These are phyloP conservation scores for Deilephila elpenor DNA, from an alignment of 2,888 invertebrate species.

Conservation along the genomic window DNA sequence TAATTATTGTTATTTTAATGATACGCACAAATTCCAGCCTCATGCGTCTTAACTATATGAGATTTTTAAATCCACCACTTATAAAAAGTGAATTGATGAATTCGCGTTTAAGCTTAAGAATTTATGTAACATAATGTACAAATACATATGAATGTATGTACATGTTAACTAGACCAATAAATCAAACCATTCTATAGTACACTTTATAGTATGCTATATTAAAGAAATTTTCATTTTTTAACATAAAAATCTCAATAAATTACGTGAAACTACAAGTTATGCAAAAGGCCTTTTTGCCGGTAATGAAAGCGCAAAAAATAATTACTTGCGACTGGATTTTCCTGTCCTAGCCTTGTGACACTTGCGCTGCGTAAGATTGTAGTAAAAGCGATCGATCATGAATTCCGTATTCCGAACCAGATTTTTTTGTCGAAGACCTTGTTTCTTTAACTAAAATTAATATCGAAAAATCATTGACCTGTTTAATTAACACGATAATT, in stretches of 20 bases:
- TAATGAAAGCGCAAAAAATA: neutral
- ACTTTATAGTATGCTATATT: no score
- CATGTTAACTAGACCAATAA: no score
- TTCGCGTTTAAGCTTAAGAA: no score
- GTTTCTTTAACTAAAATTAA: neutral
- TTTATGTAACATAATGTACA: no score
- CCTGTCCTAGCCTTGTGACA: conserved; percentile 6
- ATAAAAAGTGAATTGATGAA: no score
- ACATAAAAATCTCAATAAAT: neutral
- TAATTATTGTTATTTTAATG: no score
- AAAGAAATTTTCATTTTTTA: no score
- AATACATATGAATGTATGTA: no score
- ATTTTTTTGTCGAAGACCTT: conserved; percentile 3
- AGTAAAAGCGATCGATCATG: neutral
- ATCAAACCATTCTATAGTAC: no score
- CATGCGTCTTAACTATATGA: no score
- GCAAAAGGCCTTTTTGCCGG: neutral
- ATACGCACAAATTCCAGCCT: no score
- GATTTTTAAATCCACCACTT: no score
- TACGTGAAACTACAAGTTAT: neutral
- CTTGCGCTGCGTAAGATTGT: neutral
- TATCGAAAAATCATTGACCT: conserved; percentile 17
- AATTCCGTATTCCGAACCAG: neutral
- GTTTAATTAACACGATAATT: neutral
- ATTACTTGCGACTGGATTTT: neutral